Conservation (phyloP, 2,113 vertebrate genomes). For the Conger conger region DNA sequence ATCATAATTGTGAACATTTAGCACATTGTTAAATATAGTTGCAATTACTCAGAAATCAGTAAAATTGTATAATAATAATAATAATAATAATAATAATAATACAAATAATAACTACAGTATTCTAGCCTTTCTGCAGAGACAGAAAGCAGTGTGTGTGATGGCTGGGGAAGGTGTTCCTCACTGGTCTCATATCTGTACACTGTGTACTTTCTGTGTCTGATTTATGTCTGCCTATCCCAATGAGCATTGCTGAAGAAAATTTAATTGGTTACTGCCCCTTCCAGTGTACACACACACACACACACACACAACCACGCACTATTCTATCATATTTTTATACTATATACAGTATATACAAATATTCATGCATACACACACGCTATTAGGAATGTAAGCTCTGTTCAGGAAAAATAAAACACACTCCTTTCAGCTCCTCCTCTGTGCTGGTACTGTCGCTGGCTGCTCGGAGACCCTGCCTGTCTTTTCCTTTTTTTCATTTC, state of each 20-base stretch:
- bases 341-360: not conserved
- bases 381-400: not conserved
- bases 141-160: not conserved
- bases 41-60: not conserved
- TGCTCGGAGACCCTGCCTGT: slow-evolving; percentile 37
- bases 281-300: not conserved
- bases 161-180: not conserved
- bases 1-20: too few species aligned
- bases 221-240: not conserved
- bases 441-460: not conserved
- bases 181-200: not conserved
- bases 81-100: slow-evolving; percentile 1
- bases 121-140: not conserved
- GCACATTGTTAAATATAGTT: not conserved
- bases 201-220: not conserved
- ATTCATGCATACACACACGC: not conserved
- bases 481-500: slow-evolving; percentile 30
- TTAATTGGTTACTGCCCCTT: not conserved
- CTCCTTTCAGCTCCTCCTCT: not conserved
- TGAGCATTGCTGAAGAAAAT: not conserved
- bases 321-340: not conserved
- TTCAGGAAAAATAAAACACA: not conserved
- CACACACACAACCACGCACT: not conserved
- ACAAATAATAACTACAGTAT: not conserved
- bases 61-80: not conserved